Evolutionary conservation across 2,888 invertebrate species (phyloP).

Genomic region (Panopea generosa): DNA sequence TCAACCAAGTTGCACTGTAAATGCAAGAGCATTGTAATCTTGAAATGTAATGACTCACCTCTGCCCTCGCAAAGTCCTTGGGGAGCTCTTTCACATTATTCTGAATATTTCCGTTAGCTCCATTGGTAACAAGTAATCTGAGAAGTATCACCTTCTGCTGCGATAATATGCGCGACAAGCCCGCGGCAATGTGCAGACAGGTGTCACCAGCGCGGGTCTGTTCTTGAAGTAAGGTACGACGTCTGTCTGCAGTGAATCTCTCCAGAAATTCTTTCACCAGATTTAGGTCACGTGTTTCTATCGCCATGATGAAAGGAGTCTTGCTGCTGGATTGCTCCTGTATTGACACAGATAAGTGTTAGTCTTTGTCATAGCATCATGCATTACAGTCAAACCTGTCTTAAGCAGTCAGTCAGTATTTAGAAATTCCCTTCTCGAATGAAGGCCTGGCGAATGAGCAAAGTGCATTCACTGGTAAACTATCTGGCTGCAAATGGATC

Average conservation of each 20-base stretch:
- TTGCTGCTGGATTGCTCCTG: slow-evolving; percentile 69
- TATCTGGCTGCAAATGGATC: no score
- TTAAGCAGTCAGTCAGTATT: no score
- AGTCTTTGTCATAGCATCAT: no score
- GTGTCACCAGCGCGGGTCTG: slow-evolving; percentile 68
- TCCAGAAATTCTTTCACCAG: slow-evolving; percentile 59
- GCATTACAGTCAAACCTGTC: no score
- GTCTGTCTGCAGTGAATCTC: slow-evolving; percentile 48
- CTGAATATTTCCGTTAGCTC: slow-evolving; percentile 67
- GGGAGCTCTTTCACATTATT: slow-evolving; percentile 69
- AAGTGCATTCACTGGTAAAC: no score
- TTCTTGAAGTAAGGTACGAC: slow-evolving; percentile 58
- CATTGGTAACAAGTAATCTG: slow-evolving; percentile 61
- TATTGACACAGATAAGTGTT: no score
- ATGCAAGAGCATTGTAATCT: no score
- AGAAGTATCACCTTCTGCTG: slow-evolving; percentile 56
- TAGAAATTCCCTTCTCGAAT: no score
- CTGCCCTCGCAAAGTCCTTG: slow-evolving; percentile 64
- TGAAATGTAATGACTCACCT: slow-evolving; percentile 49
- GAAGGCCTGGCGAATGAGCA: no score
- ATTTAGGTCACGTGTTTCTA: slow-evolving; percentile 63
- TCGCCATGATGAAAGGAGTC: slow-evolving; percentile 65
- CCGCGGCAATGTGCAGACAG: slow-evolving; percentile 69
- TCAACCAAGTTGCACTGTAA: no score
- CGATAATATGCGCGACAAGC: slow-evolving; percentile 53